Conservation (phyloP, 2,888 invertebrate species). For the Neoitamus cyanurus region DNA sequence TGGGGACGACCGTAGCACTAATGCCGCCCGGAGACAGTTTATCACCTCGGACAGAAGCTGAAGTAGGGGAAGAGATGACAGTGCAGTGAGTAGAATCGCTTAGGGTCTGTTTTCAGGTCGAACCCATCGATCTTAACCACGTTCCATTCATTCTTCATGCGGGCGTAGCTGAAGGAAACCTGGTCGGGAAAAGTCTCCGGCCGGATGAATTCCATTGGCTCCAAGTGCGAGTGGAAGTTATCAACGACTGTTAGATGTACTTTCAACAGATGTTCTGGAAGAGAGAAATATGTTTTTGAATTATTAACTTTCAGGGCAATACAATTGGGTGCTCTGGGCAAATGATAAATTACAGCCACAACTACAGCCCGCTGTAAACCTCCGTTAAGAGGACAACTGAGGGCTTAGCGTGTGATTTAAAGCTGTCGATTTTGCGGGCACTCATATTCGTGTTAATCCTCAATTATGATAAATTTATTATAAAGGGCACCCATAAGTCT, state of each 20-base stretch:
- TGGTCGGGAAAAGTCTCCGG: conserved; percentile 84
- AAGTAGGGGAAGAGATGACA: conserved; percentile 89
- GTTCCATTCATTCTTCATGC: conserved; percentile 84
- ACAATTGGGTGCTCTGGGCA: background rate
- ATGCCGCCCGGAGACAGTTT: conserved; percentile 17
- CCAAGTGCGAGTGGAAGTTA: conserved; percentile 94
- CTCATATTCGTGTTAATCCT: background rate
- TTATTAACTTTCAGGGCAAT: conserved; percentile 56
- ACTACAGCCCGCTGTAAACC: background rate
- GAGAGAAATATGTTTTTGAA: background rate
- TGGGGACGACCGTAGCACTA: background rate
- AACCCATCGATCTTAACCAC: conserved; percentile 88
- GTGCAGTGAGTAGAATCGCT: conserved; percentile 89
- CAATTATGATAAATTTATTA: background rate
- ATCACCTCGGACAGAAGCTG: conserved; percentile 80
- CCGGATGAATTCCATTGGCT: conserved; percentile 88
- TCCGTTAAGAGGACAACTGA: background rate
- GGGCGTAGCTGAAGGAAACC: conserved; percentile 88
- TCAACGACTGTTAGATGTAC: conserved; percentile 88
- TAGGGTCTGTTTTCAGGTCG: conserved; percentile 81
- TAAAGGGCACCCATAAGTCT: background rate
- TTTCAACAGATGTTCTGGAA: conserved; percentile 80
- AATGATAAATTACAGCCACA: background rate
- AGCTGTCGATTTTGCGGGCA: background rate
- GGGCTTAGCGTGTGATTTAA: background rate